These are phyloP conservation scores for Electrona antarctica DNA, from an alignment of 2,113 vertebrate genomes.

Conservation along the genomic window DNA sequence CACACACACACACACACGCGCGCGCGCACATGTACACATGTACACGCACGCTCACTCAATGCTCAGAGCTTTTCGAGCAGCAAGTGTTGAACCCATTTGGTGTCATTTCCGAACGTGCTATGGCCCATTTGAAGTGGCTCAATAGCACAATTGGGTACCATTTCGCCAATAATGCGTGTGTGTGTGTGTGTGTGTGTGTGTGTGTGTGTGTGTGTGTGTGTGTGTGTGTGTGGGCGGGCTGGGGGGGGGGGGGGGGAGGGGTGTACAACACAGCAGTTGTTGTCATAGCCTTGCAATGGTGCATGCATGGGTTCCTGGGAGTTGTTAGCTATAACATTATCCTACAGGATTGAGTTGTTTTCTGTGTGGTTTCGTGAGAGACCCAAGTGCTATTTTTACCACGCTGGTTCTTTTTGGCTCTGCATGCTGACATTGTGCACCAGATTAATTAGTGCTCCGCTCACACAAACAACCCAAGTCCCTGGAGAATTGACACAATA, in stretches of 20 bases:
- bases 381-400: constrained; percentile 32
- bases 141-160: constrained; percentile 39
- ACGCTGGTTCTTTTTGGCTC: constrained; percentile 5
- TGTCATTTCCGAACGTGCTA: constrained; percentile 48
- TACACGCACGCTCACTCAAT: not conserved
- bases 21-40: not conserved
- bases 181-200: no score
- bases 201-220: no score
- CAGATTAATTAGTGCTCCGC: constrained; percentile 46
- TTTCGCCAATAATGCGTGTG: constrained; percentile 44
- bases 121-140: constrained; percentile 45
- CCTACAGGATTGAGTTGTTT: constrained; percentile 17
- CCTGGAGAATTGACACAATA: not conserved
- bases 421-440: constrained; percentile 18
- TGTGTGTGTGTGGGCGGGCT: no score
- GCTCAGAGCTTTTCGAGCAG: constrained; percentile 35
- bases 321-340: not conserved
- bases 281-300: constrained; percentile 41
- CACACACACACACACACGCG: constrained; percentile 11
- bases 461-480: constrained; percentile 22
- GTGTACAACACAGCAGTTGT: constrained; percentile 32
- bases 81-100: constrained; percentile 36
- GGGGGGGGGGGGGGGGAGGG: no score
- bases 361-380: not conserved
- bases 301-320: constrained; percentile 29